Evolutionary conservation across 2,113 vertebrate genomes (phyloP).

Genomic region (Zosterops lateralis): DNA sequence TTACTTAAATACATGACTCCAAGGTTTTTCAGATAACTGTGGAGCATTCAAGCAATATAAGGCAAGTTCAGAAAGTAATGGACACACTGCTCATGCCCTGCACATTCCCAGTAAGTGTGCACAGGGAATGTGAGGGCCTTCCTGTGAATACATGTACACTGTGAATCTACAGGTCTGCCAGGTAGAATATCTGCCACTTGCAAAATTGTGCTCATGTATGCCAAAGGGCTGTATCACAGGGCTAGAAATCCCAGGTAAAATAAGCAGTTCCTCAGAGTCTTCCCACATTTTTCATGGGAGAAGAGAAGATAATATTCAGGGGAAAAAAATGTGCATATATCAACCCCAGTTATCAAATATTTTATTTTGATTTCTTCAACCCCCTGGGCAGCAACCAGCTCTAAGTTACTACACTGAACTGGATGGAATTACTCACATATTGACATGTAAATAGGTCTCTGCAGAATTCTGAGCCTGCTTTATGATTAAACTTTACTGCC

Average conservation of each 20-base stretch:
- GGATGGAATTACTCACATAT: neutral
- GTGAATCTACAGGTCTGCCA: neutral
- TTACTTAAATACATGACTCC: neutral
- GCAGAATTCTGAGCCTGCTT: neutral
- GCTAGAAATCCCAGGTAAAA: neutral
- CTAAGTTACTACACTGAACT: neutral
- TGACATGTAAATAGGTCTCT: neutral
- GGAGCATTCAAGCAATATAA: neutral
- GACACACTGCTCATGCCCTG: neutral
- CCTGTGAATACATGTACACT: rapidly evolving
- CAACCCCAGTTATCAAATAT: neutral
- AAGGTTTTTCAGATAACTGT: neutral
- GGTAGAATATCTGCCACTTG: neutral
- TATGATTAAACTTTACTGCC: neutral
- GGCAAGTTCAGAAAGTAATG: neutral
- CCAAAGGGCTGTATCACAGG: neutral
- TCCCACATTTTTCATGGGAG: neutral
- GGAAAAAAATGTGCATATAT: neutral
- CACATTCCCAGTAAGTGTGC: neutral
- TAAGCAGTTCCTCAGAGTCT: neutral
- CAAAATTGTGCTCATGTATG: neutral
- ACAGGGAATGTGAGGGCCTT: neutral
- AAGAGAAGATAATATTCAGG: neutral
- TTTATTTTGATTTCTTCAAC: neutral
- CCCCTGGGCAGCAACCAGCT: neutral